Conservation (phyloP, 2,113 vertebrate genomes). For the Eptatretus burgeri region DNA sequence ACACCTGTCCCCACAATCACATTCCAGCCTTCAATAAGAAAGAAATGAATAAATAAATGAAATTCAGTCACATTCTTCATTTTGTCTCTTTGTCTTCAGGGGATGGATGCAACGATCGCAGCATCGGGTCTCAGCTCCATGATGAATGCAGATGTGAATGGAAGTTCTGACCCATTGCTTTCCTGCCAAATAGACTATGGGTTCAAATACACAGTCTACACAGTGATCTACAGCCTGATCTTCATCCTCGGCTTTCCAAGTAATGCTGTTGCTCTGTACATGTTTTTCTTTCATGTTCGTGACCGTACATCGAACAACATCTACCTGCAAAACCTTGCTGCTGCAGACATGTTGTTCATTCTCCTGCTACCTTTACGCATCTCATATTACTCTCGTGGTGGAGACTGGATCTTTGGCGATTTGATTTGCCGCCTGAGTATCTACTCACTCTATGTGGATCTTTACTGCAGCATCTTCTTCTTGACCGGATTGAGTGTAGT, state of each 20-base stretch:
- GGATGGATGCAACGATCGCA: too few relatives aligned
- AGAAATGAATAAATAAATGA: too few relatives aligned
- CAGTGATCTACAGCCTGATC: constrained; percentile 16
- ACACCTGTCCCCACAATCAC: too few relatives aligned
- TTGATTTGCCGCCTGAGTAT: constrained; percentile 20
- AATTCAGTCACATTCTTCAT: too few relatives aligned
- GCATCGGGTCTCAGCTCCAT: too few relatives aligned
- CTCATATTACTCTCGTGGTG: constrained; percentile 16
- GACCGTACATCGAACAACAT: constrained; percentile 15
- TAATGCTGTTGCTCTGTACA: constrained; percentile 15
- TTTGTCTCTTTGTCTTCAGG: too few relatives aligned
- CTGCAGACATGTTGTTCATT: constrained; percentile 20
- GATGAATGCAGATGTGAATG: too few relatives aligned
- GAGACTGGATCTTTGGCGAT: constrained; percentile 17
- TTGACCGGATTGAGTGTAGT: constrained; percentile 20
- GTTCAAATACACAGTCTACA: constrained; percentile 19
- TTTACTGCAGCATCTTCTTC: constrained; percentile 25
- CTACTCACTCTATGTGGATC: constrained; percentile 21
- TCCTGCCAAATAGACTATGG: background rate
- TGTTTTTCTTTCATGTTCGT: constrained; percentile 14
- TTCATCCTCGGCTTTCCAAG: constrained; percentile 17
- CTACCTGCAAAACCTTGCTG: constrained; percentile 23
- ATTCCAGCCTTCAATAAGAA: too few relatives aligned
- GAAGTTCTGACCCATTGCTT: too few relatives aligned
- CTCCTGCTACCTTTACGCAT: constrained; percentile 21